These are phyloP conservation scores for Micromys minutus DNA, from an alignment of 2,113 vertebrate genomes.

Conservation along the genomic window DNA sequence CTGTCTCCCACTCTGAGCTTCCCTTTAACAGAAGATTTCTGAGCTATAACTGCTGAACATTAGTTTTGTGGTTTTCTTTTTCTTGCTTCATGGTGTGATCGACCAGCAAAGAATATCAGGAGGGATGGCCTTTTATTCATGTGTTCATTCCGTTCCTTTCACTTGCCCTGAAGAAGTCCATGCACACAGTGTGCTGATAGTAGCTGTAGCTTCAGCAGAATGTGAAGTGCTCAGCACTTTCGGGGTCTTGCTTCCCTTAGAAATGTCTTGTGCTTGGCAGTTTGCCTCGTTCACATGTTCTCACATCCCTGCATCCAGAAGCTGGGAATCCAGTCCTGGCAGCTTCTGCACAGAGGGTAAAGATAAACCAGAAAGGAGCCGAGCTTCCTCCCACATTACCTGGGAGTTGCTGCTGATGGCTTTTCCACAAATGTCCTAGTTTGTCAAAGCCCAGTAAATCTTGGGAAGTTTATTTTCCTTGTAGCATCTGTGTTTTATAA, in stretches of 20 bases:
- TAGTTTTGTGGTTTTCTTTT: conserved; percentile 33
- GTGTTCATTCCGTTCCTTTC: conserved; percentile 1
- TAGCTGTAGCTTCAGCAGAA: conserved; percentile 11
- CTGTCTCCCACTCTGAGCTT: neutral
- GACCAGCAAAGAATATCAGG: neutral
- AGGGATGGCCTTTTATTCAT: neutral
- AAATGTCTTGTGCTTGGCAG: conserved; percentile 74
- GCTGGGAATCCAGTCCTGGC: conserved; percentile 85
- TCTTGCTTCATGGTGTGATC: neutral
- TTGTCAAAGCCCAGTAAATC: conserved; percentile 94
- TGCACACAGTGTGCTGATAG: neutral
- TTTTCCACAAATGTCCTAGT: conserved; percentile 94
- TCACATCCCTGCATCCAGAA: conserved; percentile 81
- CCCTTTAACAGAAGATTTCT: conserved; percentile 42
- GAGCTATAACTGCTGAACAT: neutral
- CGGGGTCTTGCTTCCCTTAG: conserved; percentile 55
- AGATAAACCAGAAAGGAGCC: conserved; percentile 65
- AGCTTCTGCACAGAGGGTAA: conserved; percentile 72
- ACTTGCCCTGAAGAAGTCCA: neutral
- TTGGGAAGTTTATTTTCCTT: conserved; percentile 96
- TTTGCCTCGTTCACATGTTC: conserved; percentile 86
- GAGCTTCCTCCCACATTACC: conserved; percentile 83
- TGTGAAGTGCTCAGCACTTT: conserved; percentile 1
- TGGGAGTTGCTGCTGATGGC: conserved; percentile 90
- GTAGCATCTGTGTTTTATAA: conserved; percentile 99